These are phyloP conservation scores for Aphidius gifuensis DNA, from an alignment of 1,140 invertebrate genomes.

Conservation along the genomic window DNA sequence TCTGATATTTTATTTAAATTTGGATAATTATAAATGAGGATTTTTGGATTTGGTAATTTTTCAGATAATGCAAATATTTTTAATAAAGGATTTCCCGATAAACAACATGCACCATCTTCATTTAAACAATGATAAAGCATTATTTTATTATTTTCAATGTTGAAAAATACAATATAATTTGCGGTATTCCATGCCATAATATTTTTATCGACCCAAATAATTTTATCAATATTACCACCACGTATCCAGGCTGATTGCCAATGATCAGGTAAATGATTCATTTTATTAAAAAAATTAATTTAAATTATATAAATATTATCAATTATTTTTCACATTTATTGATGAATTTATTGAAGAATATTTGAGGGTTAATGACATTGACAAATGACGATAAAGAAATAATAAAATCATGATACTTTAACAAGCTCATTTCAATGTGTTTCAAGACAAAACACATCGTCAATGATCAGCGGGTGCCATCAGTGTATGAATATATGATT, in stretches of 20 bases:
- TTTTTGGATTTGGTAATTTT: constrained; percentile 35
- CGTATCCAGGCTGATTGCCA: constrained; percentile 43
- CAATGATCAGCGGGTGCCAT: neutral
- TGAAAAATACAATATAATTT: constrained; percentile 41
- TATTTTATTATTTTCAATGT: constrained; percentile 27
- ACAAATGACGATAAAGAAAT: constrained; percentile 6
- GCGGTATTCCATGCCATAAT: constrained; percentile 44
- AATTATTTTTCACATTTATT: too few relatives aligned
- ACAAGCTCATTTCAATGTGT: neutral
- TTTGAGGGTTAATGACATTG: neutral
- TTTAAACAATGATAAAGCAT: too few relatives aligned
- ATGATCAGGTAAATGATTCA: neutral
- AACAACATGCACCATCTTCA: constrained; percentile 37
- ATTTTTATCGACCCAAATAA: constrained; percentile 45
- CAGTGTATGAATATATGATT: too few relatives aligned
- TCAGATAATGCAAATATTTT: constrained; percentile 44
- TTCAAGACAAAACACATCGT: neutral
- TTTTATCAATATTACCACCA: constrained; percentile 39
- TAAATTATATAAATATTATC: too few relatives aligned
- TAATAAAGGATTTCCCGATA: constrained; percentile 37
- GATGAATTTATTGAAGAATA: too few relatives aligned
- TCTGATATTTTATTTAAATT: constrained; percentile 41
- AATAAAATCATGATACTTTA: constrained; percentile 2
- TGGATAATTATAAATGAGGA: constrained; percentile 43
- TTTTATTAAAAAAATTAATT: neutral